These are phyloP conservation scores for Molanna angustata DNA, from an alignment of 2,888 invertebrate genomes.

Conservation along the genomic window DNA sequence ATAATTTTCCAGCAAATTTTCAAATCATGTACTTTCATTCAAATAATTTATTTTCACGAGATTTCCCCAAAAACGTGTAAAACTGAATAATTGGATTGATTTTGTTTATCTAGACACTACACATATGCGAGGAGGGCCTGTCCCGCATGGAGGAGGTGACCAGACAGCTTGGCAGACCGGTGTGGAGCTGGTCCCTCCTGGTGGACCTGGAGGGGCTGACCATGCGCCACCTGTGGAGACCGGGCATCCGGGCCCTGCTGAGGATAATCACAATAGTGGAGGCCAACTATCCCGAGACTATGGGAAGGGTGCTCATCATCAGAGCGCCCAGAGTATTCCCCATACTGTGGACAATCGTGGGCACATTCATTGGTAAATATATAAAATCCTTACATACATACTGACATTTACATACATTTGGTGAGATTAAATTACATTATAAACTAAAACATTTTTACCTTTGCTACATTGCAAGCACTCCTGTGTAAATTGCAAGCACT, in stretches of 20 bases:
- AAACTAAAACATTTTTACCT: too few species aligned
- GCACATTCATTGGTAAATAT: slow-evolving; percentile 86
- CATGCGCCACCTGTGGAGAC: slow-evolving; percentile 94
- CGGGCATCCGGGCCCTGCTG: slow-evolving; percentile 76
- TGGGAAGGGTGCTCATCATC: slow-evolving; percentile 87
- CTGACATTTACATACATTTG: too few species aligned
- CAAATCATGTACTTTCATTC: too few species aligned
- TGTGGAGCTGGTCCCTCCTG: slow-evolving; percentile 85
- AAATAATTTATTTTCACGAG: too few species aligned
- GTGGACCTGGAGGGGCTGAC: slow-evolving; percentile 92
- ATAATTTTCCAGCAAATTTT: too few species aligned
- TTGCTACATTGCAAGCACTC: too few species aligned
- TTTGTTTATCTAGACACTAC: slow-evolving; percentile 62
- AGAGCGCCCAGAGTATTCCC: slow-evolving; percentile 93
- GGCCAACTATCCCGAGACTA: slow-evolving; percentile 93
- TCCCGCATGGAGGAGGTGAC: slow-evolving; percentile 85
- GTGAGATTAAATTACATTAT: too few species aligned
- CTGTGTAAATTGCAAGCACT: too few species aligned
- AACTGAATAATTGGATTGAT: too few species aligned
- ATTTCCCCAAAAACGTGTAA: too few species aligned
- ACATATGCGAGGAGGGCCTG: slow-evolving; percentile 90
- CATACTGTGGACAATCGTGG: slow-evolving; percentile 92
- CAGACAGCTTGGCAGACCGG: slow-evolving; percentile 71
- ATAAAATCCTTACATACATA: too few species aligned
- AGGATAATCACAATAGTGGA: slow-evolving; percentile 72